phyloP scores from a whole-genome alignment of 2,888 invertebrate genomes.

The Philhelius pedissequus region DNA sequence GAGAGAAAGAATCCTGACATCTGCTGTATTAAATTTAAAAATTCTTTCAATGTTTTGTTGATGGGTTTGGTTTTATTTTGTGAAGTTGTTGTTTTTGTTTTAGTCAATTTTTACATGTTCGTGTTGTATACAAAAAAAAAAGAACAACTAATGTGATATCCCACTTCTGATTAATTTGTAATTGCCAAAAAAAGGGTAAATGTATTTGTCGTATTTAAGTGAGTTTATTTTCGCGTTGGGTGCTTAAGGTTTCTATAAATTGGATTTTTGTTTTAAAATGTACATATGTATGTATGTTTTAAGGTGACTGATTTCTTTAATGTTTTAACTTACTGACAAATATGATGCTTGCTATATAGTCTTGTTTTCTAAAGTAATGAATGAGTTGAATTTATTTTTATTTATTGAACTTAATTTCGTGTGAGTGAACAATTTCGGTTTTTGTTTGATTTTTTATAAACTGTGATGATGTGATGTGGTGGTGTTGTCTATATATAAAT shows the following conservation, averaged over 20 bases:
- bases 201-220: slow-evolving; percentile 9
- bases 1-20: neutral
- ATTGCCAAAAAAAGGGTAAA: slow-evolving; percentile 8
- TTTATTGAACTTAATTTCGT: neutral
- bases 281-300: neutral
- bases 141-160: neutral
- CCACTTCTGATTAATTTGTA: slow-evolving; percentile 16
- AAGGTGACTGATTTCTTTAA: slow-evolving; percentile 41
- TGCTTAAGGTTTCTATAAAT: neutral
- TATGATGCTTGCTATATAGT: slow-evolving; percentile 3
- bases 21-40: neutral
- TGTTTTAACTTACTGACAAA: slow-evolving; percentile 17
- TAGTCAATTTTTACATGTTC: slow-evolving; percentile 11
- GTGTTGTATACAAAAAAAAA: neutral
- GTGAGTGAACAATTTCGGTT: neutral
- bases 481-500: slow-evolving; percentile 20
- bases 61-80: neutral
- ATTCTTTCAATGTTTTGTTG: slow-evolving; percentile 16
- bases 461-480: slow-evolving; percentile 42
- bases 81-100: slow-evolving; percentile 26
- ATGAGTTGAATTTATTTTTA: neutral
- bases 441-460: neutral
- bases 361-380: slow-evolving; percentile 37
- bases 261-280: neutral
- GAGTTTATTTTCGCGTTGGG: slow-evolving; percentile 4